These are phyloP conservation scores for Haliclystus octoradiatus DNA, from an alignment of 30 jellyfish, hydroid and myxozoan genomes.

Conservation along the genomic window DNA sequence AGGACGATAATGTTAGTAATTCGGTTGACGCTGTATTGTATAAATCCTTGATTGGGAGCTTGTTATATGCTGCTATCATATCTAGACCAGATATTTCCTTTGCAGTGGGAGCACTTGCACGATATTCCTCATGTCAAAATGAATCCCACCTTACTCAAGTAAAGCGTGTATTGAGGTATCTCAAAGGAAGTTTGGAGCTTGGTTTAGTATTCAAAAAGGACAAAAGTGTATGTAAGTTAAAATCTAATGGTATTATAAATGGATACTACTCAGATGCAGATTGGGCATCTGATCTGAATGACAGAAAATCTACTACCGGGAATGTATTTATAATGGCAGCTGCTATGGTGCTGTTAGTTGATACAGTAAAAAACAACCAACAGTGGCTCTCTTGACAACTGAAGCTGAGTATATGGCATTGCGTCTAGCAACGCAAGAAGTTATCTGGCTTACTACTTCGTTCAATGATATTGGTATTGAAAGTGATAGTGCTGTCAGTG, in stretches of 20 bases:
- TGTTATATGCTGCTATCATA: constrained; percentile 6
- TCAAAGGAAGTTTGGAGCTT: too few species aligned
- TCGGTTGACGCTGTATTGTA: constrained; percentile 4
- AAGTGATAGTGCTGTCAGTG: not conserved
- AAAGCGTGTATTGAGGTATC: constrained; percentile 15
- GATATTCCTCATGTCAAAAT: not conserved
- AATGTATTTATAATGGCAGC: constrained; percentile 12
- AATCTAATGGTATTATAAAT: too few species aligned
- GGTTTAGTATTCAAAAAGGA: constrained; percentile 23
- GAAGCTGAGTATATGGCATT: constrained; percentile 12
- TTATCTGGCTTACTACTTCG: not conserved
- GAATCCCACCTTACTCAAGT: constrained; percentile 6
- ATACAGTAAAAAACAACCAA: constrained; percentile 24
- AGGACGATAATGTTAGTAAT: too few species aligned
- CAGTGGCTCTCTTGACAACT: constrained; percentile 16
- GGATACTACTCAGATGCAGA: constrained; percentile 19
- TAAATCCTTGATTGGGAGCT: constrained; percentile 12
- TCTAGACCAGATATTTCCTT: constrained; percentile 16
- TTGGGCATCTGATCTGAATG: too few species aligned
- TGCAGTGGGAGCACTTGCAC: constrained; percentile 12
- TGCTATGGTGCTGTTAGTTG: constrained; percentile 25
- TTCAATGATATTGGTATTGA: not conserved
- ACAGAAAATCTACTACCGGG: constrained; percentile 8
- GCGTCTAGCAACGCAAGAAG: not conserved
- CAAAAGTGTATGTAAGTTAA: not conserved